Conservation (phyloP, 2,797 vertebrate species). For the Coracias cyanogaster region DNA sequence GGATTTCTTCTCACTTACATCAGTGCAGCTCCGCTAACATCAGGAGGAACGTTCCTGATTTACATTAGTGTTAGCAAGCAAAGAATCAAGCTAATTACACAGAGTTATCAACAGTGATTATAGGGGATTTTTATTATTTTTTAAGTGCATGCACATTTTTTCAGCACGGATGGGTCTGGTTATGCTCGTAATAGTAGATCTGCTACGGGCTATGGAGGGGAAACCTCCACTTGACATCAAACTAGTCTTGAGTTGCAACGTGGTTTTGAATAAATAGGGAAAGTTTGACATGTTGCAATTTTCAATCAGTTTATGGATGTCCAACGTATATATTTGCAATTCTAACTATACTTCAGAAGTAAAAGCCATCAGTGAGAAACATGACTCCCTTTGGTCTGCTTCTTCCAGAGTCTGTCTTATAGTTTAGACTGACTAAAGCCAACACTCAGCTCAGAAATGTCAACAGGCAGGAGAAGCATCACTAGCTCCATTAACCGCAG, state of each 20-base stretch:
- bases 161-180: neutral
- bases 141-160: neutral
- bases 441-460: neutral
- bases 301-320: neutral
- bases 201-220: neutral
- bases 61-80: conserved; percentile 3
- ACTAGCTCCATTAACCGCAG: neutral
- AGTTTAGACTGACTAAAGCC: neutral
- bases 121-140: neutral
- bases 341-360: neutral
- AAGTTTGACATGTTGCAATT: neutral
- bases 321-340: neutral
- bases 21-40: neutral
- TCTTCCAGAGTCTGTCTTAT: neutral
- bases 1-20: conserved; percentile 1
- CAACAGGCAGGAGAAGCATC: neutral
- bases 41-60: neutral
- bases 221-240: neutral
- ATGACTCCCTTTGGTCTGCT: neutral
- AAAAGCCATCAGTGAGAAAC: neutral
- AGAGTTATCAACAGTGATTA: conserved; percentile 13
- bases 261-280: neutral
- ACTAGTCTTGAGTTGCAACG: neutral
- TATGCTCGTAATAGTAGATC: neutral
- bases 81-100: conserved; percentile 34